Base-by-base conservation (phyloP, 1,140 invertebrate genomes). In the Euwallacea fornicatus region DNA sequence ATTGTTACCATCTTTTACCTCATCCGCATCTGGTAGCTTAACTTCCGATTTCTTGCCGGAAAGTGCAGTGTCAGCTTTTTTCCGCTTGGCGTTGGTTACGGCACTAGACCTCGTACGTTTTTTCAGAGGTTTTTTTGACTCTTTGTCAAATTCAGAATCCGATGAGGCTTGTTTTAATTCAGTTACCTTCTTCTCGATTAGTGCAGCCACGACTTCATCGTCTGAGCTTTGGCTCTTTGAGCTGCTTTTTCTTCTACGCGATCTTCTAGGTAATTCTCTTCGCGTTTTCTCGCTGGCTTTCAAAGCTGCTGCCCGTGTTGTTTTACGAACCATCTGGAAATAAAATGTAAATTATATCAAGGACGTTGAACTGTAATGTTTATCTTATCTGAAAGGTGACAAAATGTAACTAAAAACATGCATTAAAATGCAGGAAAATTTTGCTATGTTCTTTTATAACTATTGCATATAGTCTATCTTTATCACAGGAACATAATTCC, bases 1-100 rank as follows among this genome's bases (percentile, higher is more conserved):
- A 66, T 74, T 75, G 71, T 77, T 76, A 65, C 74, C 76, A 71
- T 78, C 77, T 56, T 55, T 71, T 55, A 70, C 74, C 55, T 77
- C 77, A 47, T 76, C 72, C 55, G 59, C 55, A 46, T 77, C 56
- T 55, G 9, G 15, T 33, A 13, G 9, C 60, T 60, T 60, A n/a
- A 11, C 64, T 66, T 10, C 21, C 21, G 46, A 8, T 66, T 47
- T 64, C 21, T 55, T 42, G 55, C 4, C 9, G 15, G 33, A 11
- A 54, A 16, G 61, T 42, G 9, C 46, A 50, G 46, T 16, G 13
- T 63, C 7, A 9, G 50, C 11, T n/a, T 42, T 16, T 43, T 59
- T 53, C 43, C 60, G 33, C 44, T 44, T 61, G 7, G 13, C 44
- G 6, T 69, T 42, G 42, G 33, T 70, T n/a, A 43, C 33, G 11